Conservation (phyloP, 2,113 vertebrate species). For the Mus pahari region DNA sequence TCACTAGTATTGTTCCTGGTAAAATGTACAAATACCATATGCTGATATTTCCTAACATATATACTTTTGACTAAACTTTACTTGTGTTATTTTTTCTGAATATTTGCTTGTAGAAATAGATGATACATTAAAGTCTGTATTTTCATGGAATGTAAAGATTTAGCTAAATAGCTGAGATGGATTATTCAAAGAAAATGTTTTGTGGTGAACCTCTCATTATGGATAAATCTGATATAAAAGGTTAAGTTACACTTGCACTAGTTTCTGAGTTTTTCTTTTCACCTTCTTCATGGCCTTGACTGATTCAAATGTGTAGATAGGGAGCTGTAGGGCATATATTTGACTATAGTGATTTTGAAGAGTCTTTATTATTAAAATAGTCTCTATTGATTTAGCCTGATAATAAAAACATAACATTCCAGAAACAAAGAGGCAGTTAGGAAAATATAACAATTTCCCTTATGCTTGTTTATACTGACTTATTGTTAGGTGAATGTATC, state of each 20-base stretch:
- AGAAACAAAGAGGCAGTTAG: slow-evolving; percentile 41
- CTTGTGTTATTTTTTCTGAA: slow-evolving; percentile 46
- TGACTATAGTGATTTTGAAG: slow-evolving; percentile 45
- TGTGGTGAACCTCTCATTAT: not conserved
- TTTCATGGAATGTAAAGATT: not conserved
- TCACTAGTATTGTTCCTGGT: not conserved
- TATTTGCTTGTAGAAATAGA: not conserved
- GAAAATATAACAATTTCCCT: slow-evolving; percentile 20
- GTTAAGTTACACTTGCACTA: not conserved
- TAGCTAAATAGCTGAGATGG: not conserved
- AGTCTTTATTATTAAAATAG: slow-evolving; percentile 35
- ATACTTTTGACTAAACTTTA: not conserved
- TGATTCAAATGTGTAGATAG: not conserved
- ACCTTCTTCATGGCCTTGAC: not conserved
- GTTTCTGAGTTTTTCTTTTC: slow-evolving; percentile 20
- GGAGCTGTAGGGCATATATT: not conserved
- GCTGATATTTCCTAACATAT: not conserved
- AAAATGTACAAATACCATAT: not conserved
- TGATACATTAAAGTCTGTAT: not conserved
- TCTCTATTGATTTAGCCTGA: slow-evolving; percentile 19
- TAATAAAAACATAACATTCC: slow-evolving; percentile 48
- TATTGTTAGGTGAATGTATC: slow-evolving; percentile 43
- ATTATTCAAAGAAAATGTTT: not conserved
- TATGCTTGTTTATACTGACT: not conserved
- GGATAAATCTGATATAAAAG: not conserved